A percentile compares a stretch with the other conserved stretches of the same genome.
Conservation (phyloP, 2,888 invertebrate genomes). For the Caenorhabditis sinica region DNA sequence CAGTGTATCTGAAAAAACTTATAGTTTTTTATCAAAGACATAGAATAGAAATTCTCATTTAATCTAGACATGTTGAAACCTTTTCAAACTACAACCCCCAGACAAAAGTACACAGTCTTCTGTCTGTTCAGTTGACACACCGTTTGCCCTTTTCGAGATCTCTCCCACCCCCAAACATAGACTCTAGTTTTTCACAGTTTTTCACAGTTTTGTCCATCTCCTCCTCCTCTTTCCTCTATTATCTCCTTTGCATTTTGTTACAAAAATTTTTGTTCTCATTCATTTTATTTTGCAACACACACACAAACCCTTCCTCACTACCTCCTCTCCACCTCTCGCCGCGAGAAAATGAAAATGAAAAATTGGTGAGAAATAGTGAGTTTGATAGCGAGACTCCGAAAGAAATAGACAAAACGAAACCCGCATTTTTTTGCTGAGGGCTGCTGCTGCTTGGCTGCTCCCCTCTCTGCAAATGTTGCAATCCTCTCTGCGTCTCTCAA, state of each 20-base stretch:
- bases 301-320: background rate
- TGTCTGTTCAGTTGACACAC: too few relatives aligned
- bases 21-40: too few relatives aligned
- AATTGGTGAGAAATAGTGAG: background rate
- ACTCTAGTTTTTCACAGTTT: background rate
- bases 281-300: slow-evolving; percentile 35
- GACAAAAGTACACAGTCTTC: too few relatives aligned
- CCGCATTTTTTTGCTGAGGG: slow-evolving; percentile 27
- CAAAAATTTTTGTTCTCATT: background rate
- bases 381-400: background rate
- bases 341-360: background rate
- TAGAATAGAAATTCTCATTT: too few relatives aligned
- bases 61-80: too few relatives aligned
- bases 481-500: slow-evolving; percentile 41
- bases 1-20: too few relatives aligned
- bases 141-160: background rate
- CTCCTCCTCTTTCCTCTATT: background rate
- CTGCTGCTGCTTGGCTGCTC: background rate
- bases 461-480: slow-evolving; percentile 57
- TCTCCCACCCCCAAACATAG: background rate
- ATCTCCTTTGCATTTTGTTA: background rate
- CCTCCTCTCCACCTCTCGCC: background rate
- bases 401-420: too few relatives aligned
- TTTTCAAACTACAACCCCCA: too few relatives aligned
- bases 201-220: background rate